Conservation (phyloP, 2,888 invertebrate species). For the Heliconius cydno region DNA sequence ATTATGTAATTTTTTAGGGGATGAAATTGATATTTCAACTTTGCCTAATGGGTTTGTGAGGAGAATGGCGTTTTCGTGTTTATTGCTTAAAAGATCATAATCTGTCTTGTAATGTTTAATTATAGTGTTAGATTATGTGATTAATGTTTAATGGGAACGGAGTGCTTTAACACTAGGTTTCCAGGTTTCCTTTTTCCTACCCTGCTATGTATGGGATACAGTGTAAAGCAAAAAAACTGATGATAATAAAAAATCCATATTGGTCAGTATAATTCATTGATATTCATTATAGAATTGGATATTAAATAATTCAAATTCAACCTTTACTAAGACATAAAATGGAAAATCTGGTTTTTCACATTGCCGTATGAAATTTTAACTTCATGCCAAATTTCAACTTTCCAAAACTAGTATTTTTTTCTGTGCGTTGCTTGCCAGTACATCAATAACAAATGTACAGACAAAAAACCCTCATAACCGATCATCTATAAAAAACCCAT, state of each 20-base stretch:
- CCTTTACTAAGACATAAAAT: too few species aligned
- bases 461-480: slow-evolving; percentile 16
- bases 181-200: neutral
- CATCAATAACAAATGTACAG: too few species aligned
- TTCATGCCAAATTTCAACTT: too few species aligned
- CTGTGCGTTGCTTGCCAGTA: too few species aligned
- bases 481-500: slow-evolving; percentile 31
- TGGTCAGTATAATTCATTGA: too few species aligned
- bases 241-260: too few species aligned
- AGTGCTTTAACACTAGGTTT: neutral
- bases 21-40: slow-evolving; percentile 53
- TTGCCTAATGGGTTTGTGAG: slow-evolving; percentile 46
- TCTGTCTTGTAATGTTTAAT: neutral
- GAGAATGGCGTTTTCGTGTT: slow-evolving; percentile 4
- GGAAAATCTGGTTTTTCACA: too few species aligned
- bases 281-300: too few species aligned
- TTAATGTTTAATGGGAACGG: neutral
- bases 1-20: slow-evolving; percentile 64
- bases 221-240: neutral
- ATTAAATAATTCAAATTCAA: too few species aligned
- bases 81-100: slow-evolving; percentile 13
- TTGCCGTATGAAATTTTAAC: too few species aligned
- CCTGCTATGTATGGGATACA: too few species aligned
- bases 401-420: too few species aligned
- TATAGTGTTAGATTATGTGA: neutral